These are phyloP conservation scores for Chrosomus eos DNA, from an alignment of 2,797 vertebrate genomes.

Conservation along the genomic window DNA sequence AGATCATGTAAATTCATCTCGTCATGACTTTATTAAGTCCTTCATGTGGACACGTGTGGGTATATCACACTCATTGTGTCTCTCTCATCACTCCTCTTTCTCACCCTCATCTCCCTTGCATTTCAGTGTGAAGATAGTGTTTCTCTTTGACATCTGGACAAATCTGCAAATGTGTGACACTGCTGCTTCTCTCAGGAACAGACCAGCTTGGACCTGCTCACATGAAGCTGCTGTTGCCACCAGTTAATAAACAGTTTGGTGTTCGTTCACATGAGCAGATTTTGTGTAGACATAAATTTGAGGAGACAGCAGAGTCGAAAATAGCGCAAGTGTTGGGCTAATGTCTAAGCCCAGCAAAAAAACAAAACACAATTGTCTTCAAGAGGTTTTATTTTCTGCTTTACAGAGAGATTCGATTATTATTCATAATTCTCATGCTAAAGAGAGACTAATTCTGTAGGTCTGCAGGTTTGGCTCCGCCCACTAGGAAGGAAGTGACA, in stretches of 20 bases:
- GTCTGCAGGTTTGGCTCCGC: not conserved
- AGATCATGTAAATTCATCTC: not conserved
- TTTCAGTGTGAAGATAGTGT: slow-evolving; percentile 6
- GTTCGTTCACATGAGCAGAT: no score
- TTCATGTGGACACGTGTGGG: not conserved
- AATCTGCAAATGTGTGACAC: not conserved
- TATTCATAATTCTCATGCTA: no score
- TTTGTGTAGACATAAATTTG: not conserved
- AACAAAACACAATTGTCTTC: not conserved
- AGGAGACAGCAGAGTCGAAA: not conserved
- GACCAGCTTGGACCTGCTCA: not conserved
- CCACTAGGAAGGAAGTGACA: not conserved
- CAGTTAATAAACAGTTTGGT: not conserved
- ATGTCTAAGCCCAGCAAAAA: not conserved
- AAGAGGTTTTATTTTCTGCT: not conserved
- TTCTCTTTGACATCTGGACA: slow-evolving; percentile 27
- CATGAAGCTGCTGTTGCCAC: not conserved
- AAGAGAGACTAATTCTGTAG: no score
- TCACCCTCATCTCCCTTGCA: not conserved
- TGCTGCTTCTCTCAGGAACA: slow-evolving; percentile 9
- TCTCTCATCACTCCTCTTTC: slow-evolving; percentile 19
- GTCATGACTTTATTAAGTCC: not conserved
- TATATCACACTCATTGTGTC: slow-evolving; percentile 15
- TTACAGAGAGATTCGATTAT: no score
- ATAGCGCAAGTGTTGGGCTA: not conserved